These are phyloP conservation scores for Lagopus leucura DNA, from an alignment of 2,113 vertebrate species.

Conservation along the genomic window DNA sequence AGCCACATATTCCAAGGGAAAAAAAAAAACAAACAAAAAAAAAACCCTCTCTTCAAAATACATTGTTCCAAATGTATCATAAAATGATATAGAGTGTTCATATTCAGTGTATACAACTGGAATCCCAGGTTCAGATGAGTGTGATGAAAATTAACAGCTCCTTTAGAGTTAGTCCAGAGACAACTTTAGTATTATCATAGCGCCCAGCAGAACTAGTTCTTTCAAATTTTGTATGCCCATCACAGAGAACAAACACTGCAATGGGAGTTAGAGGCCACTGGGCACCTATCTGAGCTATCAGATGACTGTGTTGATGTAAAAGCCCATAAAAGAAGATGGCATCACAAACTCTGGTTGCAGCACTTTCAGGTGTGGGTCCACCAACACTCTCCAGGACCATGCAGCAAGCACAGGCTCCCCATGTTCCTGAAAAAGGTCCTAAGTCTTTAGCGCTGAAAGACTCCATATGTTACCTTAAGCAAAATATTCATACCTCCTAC, in stretches of 20 bases:
- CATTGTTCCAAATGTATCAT: background rate
- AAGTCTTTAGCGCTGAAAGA: background rate
- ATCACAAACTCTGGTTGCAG: background rate
- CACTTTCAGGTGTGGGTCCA: background rate
- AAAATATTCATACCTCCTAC: background rate
- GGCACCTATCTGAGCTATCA: background rate
- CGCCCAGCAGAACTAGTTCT: background rate
- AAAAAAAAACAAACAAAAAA: background rate
- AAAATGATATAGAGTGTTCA: background rate
- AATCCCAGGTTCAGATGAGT: background rate
- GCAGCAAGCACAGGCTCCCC: background rate
- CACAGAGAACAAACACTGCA: background rate
- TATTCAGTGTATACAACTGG: background rate
- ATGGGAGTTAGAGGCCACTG: background rate
- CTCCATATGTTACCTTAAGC: too few species aligned
- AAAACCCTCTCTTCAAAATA: background rate
- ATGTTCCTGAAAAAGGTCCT: background rate
- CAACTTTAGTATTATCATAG: constrained; percentile 27
- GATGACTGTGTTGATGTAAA: background rate
- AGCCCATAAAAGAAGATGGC: background rate
- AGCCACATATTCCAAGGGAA: background rate
- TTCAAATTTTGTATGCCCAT: background rate
- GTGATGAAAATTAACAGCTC: constrained; percentile 2
- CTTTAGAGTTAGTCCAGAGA: constrained; percentile 30
- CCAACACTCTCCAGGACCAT: fast-evolving